Evolutionary conservation across 2,888 invertebrate species (phyloP), one percentile per base, ranked within the genome.

Genomic region (Chydorus sphaericus): DNA sequence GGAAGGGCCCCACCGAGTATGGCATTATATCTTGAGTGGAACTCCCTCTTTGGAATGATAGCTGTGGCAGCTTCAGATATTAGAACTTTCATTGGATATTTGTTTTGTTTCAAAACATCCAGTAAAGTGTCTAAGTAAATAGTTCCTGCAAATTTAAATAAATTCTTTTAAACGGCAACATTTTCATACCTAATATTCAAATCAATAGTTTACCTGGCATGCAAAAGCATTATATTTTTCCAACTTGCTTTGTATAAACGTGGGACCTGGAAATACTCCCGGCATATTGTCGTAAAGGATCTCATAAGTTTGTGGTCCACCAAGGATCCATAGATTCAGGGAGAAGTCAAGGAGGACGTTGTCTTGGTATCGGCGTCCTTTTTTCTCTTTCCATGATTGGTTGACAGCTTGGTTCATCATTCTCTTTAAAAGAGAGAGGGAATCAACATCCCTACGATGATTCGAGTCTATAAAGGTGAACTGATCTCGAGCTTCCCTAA

Each of bases 241-340:
- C n/a, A n/a, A n/a, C n/a, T n/a, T n/a, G n/a, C n/a, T n/a, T n/a
- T 50, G 28, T n/a, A 50, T 50, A 14, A 16, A 16, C 16, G 28
- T 50, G 50, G 50, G 29, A 14, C 26, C 16, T n/a, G 50, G 50
- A 18, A 50, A 50, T n/a, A 50, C 29, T 26, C 50, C 50, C 16
- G 10, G 26, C 16, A 50, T 28, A 29, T 50, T 50, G 16, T 50
- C 28, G 30, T 29, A 50, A 11, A 50, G 50, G 29, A 50, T 29
- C 16, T 50, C 50, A 30, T 3, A 50, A 8, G 29, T 10, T 11
- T 29, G 26, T 50, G 29, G 26, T 50, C 29, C 50, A 26, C 50
- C 50, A 16, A 50, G 26, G 16, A 26, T 26, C 3, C 3, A 50
- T n/a, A 50, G 16, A 16, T 28, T 50, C n/a, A 50, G 28, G 11